phyloP scores from a whole-genome alignment of 2,113 vertebrate species.

The Climacteris rufus region DNA sequence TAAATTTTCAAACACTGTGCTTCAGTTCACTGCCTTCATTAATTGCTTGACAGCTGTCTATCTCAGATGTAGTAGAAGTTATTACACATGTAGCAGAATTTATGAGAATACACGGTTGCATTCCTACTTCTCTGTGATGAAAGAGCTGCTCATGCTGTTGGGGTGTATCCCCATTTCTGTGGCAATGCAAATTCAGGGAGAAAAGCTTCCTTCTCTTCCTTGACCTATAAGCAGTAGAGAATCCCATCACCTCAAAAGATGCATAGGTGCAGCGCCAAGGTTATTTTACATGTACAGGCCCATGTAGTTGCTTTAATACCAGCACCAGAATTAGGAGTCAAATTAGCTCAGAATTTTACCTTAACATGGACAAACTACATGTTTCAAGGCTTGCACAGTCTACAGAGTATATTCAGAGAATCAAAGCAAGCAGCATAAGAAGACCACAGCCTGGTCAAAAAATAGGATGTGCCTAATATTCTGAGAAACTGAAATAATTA shows the following conservation, averaged over 20 bases:
- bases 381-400: neutral
- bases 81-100: neutral
- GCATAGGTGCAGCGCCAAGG: neutral
- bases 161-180: neutral
- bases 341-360: neutral
- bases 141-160: neutral
- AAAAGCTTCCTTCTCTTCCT: neutral
- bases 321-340: neutral
- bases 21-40: neutral
- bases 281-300: neutral
- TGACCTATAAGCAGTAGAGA: neutral
- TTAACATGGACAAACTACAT: neutral
- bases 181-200: neutral
- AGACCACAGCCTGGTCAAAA: neutral
- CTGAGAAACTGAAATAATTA: neutral
- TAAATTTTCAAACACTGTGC: neutral
- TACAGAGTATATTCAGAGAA: neutral
- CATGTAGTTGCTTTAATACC: neutral
- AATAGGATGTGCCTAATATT: neutral
- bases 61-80: neutral
- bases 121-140: neutral
- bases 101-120: neutral
- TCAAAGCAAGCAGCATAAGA: neutral
- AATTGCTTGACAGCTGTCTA: neutral
- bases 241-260: neutral